phyloP scores from a whole-genome alignment of 2,113 vertebrate species.

The Jaculus jaculus region DNA sequence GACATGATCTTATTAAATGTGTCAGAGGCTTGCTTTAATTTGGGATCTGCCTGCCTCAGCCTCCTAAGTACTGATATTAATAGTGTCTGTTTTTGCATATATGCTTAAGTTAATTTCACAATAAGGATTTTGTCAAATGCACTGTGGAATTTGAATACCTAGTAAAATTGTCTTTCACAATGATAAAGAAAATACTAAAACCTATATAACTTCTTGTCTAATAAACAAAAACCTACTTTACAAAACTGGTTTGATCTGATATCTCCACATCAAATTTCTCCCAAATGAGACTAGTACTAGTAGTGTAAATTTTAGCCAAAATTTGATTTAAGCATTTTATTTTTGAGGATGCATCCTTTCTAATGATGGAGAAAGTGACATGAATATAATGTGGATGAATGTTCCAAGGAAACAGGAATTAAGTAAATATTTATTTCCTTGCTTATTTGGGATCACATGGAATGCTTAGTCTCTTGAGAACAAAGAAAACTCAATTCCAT shows the following conservation, averaged over 20 bases:
- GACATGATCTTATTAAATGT: not conserved
- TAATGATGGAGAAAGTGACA: not conserved
- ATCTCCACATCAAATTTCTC: not conserved
- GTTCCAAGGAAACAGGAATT: not conserved
- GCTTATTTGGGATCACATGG: not conserved
- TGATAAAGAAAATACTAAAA: not conserved
- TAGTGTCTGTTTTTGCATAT: not conserved
- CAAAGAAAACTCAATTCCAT: not conserved
- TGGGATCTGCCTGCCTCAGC: not conserved
- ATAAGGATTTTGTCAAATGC: not conserved
- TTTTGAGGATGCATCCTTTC: not conserved
- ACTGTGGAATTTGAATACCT: not conserved
- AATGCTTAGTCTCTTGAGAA: not conserved
- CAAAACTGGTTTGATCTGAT: not conserved
- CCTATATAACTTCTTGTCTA: not conserved
- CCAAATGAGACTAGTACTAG: not conserved
- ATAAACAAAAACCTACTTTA: not conserved
- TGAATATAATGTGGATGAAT: not conserved
- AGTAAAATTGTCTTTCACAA: not conserved
- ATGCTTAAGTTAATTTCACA: not conserved
- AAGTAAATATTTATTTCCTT: not conserved
- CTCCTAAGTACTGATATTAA: not conserved
- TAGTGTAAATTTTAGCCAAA: not conserved
- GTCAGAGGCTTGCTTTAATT: not conserved
- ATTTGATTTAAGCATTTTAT: not conserved